Base-by-base conservation (phyloP, 2,888 invertebrate genomes). In the Xylophagus ater region DNA sequence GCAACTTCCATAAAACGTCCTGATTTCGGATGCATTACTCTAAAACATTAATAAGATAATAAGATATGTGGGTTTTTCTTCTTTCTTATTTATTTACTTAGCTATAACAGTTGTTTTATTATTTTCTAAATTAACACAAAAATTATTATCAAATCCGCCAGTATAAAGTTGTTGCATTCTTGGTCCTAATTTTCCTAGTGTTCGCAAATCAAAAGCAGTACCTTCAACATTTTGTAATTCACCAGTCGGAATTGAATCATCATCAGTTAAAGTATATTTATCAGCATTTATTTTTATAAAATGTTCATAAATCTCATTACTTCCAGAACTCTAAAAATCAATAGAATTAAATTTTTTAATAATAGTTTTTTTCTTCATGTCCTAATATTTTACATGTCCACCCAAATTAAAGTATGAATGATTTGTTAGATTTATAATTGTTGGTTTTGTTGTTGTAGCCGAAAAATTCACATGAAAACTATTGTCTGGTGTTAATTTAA, bases 381-480 rank as follows among this genome's bases (percentile, higher is more conserved):
- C n/a, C 18, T 30, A 21, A 14, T 14, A 19, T 23, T 56, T 51
- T 15, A 51, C 56, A 65, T 92, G 88, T n/a, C 93, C 93, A 34
- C 80, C 87, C 26, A 96, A 70, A 66, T 96, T 96, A 63, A 94
- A 93, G 60, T 85, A 94, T 2, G 84, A 76, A 55, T 92, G 83
- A 60, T 84, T 86, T 32, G 89, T 89, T 40, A 96, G 65, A 61
- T 88, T 93, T 44, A 94, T 69, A 10, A 83, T 76, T 0, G 92
- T 93, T 0, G 84, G 73, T 55, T 83, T 82, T 8, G 76, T 79
- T 3, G 82, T 74, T 3, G 74, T 75, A 13, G 86, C 87, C 47
- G 69, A 74, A 71, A 84, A 87, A 44, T 78, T 72, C 4, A 93
- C 74, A 42, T 73, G 66, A 28, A 96, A 67, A 43, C 77, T 74